Evolutionary conservation across 64 coral and sea anemone species (phyloP).

Genomic region (Pachyseris speciosa): DNA sequence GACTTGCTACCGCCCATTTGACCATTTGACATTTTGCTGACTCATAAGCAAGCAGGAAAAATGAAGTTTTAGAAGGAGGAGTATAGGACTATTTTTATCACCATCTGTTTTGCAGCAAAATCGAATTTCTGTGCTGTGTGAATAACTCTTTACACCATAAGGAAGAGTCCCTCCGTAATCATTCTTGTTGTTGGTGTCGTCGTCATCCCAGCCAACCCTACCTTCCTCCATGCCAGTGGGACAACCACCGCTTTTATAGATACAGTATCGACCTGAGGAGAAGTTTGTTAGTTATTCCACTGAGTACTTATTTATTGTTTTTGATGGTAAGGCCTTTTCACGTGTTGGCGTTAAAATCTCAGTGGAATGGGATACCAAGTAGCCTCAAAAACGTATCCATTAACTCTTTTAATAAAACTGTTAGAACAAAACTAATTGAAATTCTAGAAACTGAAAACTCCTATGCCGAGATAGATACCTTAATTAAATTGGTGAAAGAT

Average conservation of each 20-base stretch:
- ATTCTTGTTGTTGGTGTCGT: slow-evolving; percentile 8
- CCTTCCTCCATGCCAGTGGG: neutral
- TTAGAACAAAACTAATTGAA: no score
- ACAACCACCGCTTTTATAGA: slow-evolving; percentile 33
- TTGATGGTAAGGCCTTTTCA: no score
- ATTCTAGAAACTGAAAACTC: no score
- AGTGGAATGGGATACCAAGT: no score
- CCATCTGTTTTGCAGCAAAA: slow-evolving; percentile 43
- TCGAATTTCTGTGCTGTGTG: slow-evolving; percentile 1
- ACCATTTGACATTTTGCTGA: slow-evolving; percentile 26
- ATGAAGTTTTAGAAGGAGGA: slow-evolving; percentile 14
- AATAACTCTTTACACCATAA: slow-evolving; percentile 55
- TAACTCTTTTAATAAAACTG: no score
- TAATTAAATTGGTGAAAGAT: no score
- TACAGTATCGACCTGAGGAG: slow-evolving; percentile 62
- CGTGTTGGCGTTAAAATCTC: no score
- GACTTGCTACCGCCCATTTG: neutral
- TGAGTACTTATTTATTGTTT: no score
- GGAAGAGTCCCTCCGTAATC: neutral
- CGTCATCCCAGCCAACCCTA: slow-evolving; percentile 53
- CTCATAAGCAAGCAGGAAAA: slow-evolving; percentile 20
- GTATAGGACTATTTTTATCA: slow-evolving; percentile 21
- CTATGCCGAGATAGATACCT: no score
- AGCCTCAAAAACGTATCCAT: no score
- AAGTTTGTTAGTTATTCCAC: no score